Evolutionary conservation across 2,797 vertebrate species (phyloP).

Genomic region (Lateolabrax maculatus): DNA sequence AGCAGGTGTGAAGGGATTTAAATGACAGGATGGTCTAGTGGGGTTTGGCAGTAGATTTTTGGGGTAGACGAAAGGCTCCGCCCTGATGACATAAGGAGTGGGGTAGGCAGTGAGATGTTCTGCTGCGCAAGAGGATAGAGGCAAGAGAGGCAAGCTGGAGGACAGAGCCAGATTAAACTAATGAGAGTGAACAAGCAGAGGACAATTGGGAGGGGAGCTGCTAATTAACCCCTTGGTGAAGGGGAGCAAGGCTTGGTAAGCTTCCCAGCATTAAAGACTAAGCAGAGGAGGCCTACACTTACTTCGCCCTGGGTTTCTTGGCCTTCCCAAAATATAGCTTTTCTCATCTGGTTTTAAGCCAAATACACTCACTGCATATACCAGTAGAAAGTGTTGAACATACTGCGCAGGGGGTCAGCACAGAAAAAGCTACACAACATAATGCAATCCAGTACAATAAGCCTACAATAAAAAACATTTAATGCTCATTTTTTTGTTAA

Average conservation of each 20-base stretch:
- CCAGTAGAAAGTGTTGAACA: background rate
- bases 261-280: constrained; percentile 52
- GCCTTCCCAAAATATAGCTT: constrained; percentile 14
- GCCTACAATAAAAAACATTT: background rate
- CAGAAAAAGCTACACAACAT: background rate
- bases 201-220: constrained; percentile 80
- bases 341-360: background rate
- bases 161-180: constrained; percentile 85
- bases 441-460: background rate
- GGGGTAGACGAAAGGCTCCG: constrained; percentile 47
- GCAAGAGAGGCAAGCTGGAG: constrained; percentile 72
- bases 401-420: background rate
- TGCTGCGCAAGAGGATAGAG: constrained; percentile 77
- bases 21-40: constrained; percentile 21
- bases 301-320: background rate
- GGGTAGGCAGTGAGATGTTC: constrained; percentile 66
- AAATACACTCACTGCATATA: background rate
- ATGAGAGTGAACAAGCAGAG: constrained; percentile 85
- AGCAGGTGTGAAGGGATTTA: background rate
- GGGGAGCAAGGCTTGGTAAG: constrained; percentile 63
- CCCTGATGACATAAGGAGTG: constrained; percentile 59
- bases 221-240: constrained; percentile 82
- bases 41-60: constrained; percentile 39
- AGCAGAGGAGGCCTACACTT: constrained; percentile 21
- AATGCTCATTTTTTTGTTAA: background rate